Evolutionary conservation across 2,888 invertebrate genomes (phyloP), one percentile per base, ranked within the genome.

Genomic region (Belgica antarctica): DNA sequence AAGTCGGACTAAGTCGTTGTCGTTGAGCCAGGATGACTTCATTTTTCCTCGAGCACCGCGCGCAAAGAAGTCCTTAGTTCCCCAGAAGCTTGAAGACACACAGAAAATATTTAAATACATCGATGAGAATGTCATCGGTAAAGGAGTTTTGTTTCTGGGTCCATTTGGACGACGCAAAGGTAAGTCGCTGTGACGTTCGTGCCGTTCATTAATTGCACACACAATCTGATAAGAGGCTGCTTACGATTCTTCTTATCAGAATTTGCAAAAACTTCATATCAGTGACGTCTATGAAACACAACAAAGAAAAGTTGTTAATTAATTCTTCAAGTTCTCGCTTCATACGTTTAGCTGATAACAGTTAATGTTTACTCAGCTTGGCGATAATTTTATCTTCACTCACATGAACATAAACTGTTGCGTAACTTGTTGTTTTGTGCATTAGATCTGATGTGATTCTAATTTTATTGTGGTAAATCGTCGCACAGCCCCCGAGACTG

Each of bases 101-200:
- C 82, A 83, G 59, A 89, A 89, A 77, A 81, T 92, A 74, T 82
- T 91, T 73, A 87, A 87, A 77, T 91, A 89, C 77, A 89, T 93
- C 73, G 89, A 90, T 75, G 88, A 90, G 73, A 92, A 88, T 79
- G 82, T 92, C 73, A 87, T 92, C 76, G 92, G 92, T 70, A 89
- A 87, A 77, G 88, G 88, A 74, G 88, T 88, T 75, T 87, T 88
- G 24, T 92, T 92, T 78, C 84, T 88, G 74, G 91, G 92, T 68
- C 93, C 93, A 10, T 93, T 87, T 77, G 92, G 92, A 72, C 83
- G 89, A 71, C 82, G 92, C 76, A 89, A 90, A 87, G 89, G 90
- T 90, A 81, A 82, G 81, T 47, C 17, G 24, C 31, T 31, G n/a
- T n/a, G n/a, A n/a, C n/a, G n/a, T n/a, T n/a, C 41, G 12, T 15